Evolutionary conservation across 2,888 invertebrate genomes (phyloP), one percentile per base, ranked within the genome.

Genomic region (Hirtodrosophila confusa): DNA sequence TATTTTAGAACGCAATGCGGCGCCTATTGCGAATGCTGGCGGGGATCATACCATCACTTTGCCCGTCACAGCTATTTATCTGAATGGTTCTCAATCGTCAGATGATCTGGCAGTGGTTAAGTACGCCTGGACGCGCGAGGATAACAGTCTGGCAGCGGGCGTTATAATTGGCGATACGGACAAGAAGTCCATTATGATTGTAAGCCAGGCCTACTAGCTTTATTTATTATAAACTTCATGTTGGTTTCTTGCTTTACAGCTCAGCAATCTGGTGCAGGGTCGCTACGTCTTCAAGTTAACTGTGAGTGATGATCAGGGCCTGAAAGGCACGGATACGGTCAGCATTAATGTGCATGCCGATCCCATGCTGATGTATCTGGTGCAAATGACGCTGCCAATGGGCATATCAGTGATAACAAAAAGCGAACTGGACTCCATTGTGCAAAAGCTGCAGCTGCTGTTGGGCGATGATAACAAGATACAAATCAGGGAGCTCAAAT

Each of bases 231-330:
- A 17, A 17, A 17, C 2, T 17, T 17, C 17, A 17, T 17, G 17
- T 17, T 17, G 17, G 17, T 17, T 17, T 17, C 17, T 17, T 17
- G 17, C 17, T 17, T 17, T 17, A 0, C 88, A 95, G 95, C 91
- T 97, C 33, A 94, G 96, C n/a, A 95, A 97, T 90, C 93, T 98
- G 54, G 95, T 97, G 47, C 94, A 96, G 3, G 98, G 98, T 0
- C 94, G 95, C 72, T 98, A 98, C 90, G 94, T 97, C 2, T 98
- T 98, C 89, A 95, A 95, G 86, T 92, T 98, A 60, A 96, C 95
- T n/a, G 98, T 98, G 1, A 95, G 93, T 39, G 98, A 98, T 90
- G 96, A 96, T 75, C 97, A 98, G 90, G 98, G 98, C 0, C 93
- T 96, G 55, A 94, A 94, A 0, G 95, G 94, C 76, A 94, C 95